These are phyloP conservation scores for Cremastinae sp. DNA, from an alignment of 2,888 invertebrate genomes.

Conservation along the genomic window DNA sequence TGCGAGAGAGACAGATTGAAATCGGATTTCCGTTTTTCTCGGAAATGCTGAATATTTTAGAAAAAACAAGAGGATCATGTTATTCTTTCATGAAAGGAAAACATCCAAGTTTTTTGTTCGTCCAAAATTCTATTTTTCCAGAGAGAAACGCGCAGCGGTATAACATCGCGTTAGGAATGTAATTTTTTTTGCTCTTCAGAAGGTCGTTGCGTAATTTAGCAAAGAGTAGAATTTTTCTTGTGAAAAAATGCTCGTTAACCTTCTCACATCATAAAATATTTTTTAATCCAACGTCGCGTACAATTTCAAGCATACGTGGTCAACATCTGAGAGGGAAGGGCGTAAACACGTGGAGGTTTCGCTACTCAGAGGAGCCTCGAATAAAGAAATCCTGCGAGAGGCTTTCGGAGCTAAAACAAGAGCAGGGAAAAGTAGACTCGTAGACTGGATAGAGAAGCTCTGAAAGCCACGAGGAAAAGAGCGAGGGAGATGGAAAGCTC, in stretches of 20 bases:
- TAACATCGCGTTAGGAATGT: background rate
- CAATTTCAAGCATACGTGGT: background rate
- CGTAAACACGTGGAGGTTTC: constrained; percentile 2
- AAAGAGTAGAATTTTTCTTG: background rate
- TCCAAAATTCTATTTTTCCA: background rate
- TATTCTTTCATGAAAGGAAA: too few relatives aligned
- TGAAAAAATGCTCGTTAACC: background rate
- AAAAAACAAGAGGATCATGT: too few relatives aligned
- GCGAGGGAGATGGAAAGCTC: background rate
- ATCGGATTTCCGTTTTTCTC: too few relatives aligned
- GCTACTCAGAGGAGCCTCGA: background rate
- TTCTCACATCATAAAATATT: background rate
- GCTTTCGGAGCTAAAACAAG: constrained; percentile 9
- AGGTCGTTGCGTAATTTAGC: background rate
- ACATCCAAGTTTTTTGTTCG: background rate
- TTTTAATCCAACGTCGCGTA: background rate
- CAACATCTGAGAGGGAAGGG: background rate
- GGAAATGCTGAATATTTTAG: too few relatives aligned
- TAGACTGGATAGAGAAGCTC: constrained; percentile 18
- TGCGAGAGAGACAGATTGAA: too few relatives aligned
- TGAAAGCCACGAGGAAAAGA: background rate
- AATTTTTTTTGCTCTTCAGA: background rate
- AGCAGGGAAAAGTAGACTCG: constrained; percentile 28
- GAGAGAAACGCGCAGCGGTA: too few relatives aligned
- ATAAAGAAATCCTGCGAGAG: background rate